Evolutionary conservation across 1,140 invertebrate species (phyloP).

Genomic region (Drosophila sucinea): DNA sequence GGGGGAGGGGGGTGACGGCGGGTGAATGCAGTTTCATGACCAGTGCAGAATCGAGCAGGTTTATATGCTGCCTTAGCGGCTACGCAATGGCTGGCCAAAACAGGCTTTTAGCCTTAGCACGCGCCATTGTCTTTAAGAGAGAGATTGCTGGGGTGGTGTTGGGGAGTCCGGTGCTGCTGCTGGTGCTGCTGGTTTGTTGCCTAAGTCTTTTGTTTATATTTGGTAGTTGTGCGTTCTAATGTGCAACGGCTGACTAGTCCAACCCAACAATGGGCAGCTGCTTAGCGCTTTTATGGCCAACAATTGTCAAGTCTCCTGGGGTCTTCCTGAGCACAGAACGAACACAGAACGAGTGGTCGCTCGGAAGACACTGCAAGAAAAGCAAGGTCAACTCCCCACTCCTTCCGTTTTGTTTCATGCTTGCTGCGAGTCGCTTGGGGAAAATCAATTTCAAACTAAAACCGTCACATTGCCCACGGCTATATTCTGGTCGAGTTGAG

Average conservation of each 20-base stretch:
- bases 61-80: conserved; percentile 49
- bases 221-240: conserved; percentile 73
- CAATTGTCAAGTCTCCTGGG: conserved; percentile 77
- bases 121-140: conserved; percentile 72
- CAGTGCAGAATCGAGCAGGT: conserved; percentile 61
- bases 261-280: conserved; percentile 70
- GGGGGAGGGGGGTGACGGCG: not conserved
- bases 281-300: conserved; percentile 78
- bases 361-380: conserved; percentile 43
- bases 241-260: conserved; percentile 38
- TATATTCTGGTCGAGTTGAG: not conserved
- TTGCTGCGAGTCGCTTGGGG: conserved; percentile 49
- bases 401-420: conserved; percentile 23
- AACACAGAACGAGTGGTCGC: not conserved
- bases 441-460: conserved; percentile 78
- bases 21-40: conserved; percentile 72
- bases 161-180: not conserved
- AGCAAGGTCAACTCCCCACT: conserved; percentile 68
- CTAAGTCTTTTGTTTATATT: conserved; percentile 82
- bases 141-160: conserved; percentile 26
- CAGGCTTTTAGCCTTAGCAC: conserved; percentile 69
- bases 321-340: not conserved
- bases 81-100: conserved; percentile 69
- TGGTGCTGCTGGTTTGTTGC: conserved; percentile 71
- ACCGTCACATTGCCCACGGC: conserved; percentile 57